A percentile compares a stretch with the other conserved stretches of the same genome.
Evolutionary conservation across 2,888 invertebrate species (phyloP).

Genomic region (Orthosia incerta): DNA sequence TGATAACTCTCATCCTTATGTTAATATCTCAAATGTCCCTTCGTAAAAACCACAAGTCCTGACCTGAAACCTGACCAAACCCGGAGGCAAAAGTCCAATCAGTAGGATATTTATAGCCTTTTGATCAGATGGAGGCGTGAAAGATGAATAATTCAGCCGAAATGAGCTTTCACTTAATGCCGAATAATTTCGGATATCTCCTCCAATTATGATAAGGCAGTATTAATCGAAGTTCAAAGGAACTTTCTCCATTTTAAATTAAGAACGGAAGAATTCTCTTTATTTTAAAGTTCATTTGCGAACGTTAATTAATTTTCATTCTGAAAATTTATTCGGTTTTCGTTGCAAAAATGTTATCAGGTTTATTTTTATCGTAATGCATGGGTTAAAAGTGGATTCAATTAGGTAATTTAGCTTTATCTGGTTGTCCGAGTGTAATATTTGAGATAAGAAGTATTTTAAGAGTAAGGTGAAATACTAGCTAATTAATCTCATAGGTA

Average conservation of each 20-base stretch:
- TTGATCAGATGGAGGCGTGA: conserved; percentile 48
- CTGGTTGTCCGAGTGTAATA: neutral
- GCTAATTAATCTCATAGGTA: too few relatives aligned
- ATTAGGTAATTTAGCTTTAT: neutral
- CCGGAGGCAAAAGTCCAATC: conserved; percentile 20
- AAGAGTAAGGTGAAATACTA: too few relatives aligned
- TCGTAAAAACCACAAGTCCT: too few relatives aligned
- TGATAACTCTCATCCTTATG: too few relatives aligned
- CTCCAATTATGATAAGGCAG: conserved; percentile 64
- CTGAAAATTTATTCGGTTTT: conserved; percentile 1
- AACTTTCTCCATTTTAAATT: conserved; percentile 58
- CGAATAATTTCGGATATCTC: conserved; percentile 50
- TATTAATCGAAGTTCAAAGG: conserved; percentile 49
- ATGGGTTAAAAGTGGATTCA: neutral
- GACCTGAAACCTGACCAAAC: neutral
- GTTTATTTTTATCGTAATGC: neutral
- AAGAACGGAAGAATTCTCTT: conserved; percentile 35
- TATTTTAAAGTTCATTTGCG: conserved; percentile 49
- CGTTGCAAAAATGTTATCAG: neutral
- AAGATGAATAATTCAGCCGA: conserved; percentile 47
- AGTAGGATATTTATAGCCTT: conserved; percentile 29
- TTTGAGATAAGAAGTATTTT: neutral
- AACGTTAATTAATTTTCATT: conserved; percentile 19
- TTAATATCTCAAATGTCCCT: too few relatives aligned
- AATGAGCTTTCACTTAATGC: conserved; percentile 49